Evolutionary conservation across 2,888 invertebrate genomes (phyloP), one percentile per base, ranked within the genome.

Genomic region (Marronus borbonicus): DNA sequence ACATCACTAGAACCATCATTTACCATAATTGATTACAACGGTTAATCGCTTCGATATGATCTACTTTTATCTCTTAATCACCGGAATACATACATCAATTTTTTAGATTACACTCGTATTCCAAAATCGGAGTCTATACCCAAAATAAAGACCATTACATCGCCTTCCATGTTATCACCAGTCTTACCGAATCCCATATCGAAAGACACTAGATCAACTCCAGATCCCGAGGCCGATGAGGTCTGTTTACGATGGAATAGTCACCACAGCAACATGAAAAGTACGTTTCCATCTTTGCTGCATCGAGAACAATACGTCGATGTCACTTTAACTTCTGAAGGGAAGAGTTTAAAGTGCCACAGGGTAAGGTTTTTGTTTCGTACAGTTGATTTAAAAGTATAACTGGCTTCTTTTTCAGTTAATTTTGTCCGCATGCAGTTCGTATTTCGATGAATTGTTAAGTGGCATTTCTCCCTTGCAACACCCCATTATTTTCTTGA

Each of bases 181-280:
- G 52, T 36, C 14, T 24, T 39, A 39, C 52, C 78, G 24, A n/a
- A 8, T 58, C 60, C 20, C 17, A 12, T 31, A 28, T 68, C 64
- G 8, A 17, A 36, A n/a, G 76, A 77, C 10, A 78, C 55, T 28
- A 77, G 3, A 24, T 20, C 20, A 20, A 24, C 14, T 58, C 5
- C 10, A 36, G 72, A 78, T 12, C 8, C 55, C 10, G 77, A 78
- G 10, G 49, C 65, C 20, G 77, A 88, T 39, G 89, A 89, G 79
- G 88, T 90, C 49, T 89, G 89, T 83, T 86, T 91, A 36, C 88
- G 90, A 76, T 91, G 91, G 91, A 91, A 91, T 85, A 90, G 90
- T 79, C 91, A 91, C 83, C 90, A 91, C 81, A 86, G 88, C 44
- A 91, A 91, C 81, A 89, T 91, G 89, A 90, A 91, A 81, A 87